Evolutionary conservation across 1,140 invertebrate genomes (phyloP), one percentile per base, ranked within the genome.

Genomic region (Colletes latitarsis): DNA sequence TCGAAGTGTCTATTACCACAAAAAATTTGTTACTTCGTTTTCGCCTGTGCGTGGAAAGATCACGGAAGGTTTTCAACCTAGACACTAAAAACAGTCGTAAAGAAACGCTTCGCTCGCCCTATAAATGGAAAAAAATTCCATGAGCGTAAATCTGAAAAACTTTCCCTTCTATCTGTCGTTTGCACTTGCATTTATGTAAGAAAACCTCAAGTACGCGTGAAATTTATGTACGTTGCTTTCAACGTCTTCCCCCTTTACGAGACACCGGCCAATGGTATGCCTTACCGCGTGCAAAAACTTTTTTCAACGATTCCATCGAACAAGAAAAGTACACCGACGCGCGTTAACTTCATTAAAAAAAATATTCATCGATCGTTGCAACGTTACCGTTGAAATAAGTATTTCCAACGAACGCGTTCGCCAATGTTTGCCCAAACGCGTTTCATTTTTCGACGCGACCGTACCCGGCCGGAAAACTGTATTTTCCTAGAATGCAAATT

Each of bases 401-500:
- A 46, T 46, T 6, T 21, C 21, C 21, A 14, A 21, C 6, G 10
- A 12, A 39, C 9, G 8, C 52, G 4, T 21, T 30, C 2, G 30
- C 30, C 30, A 30, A 30, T 30, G 30, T 30, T 30, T 30, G 30
- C 30, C 30, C 21, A 19, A 63, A 6, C n/a, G 17, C 63, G 6
- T 49, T 49, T 67, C 43, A 21, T 67, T 12, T 12, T 5, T 9
- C 6, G n/a, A 14, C 17, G 52, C 1, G 19, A 15, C 0, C 3
- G 15, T 12, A 46, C 17, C 72, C 8, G 6, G 30, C 15, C 52
- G 30, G 14, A 60, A 68, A 77, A 55, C 57, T 21, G 55, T n/a
- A 72, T 60, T 62, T 70, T 21, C 67, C 17, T 0, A 5, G 55
- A 15, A 77, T 71, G 67, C 67, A 77, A 71, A 71, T 77, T 21